These are phyloP conservation scores for Bucorvus abyssinicus DNA, from an alignment of 2,797 vertebrate genomes.

Conservation along the genomic window DNA sequence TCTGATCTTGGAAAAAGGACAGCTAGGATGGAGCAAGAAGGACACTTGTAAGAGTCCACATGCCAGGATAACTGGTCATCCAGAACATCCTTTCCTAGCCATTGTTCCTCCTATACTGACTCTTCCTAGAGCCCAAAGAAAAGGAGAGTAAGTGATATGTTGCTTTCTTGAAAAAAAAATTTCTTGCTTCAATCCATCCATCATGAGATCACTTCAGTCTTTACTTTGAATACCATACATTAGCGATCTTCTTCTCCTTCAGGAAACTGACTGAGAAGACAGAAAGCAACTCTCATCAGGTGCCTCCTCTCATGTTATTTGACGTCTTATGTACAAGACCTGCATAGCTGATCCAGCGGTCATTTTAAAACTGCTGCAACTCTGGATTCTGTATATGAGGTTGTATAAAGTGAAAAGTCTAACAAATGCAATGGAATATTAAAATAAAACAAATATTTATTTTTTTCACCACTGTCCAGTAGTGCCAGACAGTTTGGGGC, in stretches of 20 bases:
- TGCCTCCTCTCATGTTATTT: background rate
- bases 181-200: background rate
- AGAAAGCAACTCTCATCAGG: rapidly evolving
- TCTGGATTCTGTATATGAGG: background rate
- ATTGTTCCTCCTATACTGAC: background rate
- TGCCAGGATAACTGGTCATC: background rate
- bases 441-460: background rate
- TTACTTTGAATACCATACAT: background rate
- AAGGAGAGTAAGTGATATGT: background rate
- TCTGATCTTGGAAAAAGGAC: background rate
- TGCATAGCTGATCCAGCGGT: background rate
- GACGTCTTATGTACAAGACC: background rate
- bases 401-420: background rate
- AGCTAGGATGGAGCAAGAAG: background rate
- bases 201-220: background rate
- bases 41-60: background rate
- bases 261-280: background rate
- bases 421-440: background rate
- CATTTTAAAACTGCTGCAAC: background rate
- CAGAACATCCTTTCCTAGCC: background rate
- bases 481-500: background rate
- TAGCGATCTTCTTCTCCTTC: background rate
- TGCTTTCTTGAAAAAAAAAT: background rate
- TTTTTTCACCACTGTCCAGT: background rate
- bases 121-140: background rate